Conservation (phyloP, 2,113 vertebrate genomes). For the Cyanistes caeruleus region DNA sequence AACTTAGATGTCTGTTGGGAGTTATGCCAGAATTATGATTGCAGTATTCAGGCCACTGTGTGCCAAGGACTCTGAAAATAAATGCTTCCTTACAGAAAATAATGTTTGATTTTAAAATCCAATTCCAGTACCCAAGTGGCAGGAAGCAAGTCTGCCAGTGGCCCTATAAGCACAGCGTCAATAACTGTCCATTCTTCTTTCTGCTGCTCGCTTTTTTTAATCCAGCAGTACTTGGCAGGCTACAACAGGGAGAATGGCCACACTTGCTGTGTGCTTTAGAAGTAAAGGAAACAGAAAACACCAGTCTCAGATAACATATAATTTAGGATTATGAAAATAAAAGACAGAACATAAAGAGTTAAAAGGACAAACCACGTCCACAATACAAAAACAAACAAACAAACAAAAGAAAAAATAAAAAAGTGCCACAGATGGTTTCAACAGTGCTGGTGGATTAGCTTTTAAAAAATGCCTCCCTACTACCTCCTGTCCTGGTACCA, state of each 20-base stretch:
- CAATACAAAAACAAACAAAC: background rate
- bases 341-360: background rate
- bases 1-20: background rate
- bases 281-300: background rate
- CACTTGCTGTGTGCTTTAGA: background rate
- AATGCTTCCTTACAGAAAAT: conserved; percentile 6
- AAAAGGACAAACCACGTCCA: background rate
- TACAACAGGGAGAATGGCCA: background rate
- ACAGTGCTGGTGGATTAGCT: background rate
- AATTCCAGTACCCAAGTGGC: background rate
- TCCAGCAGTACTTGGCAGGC: background rate
- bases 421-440: background rate
- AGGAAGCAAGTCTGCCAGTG: background rate
- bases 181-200: background rate
- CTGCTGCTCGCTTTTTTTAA: background rate
- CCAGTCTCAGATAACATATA: background rate
- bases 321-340: background rate
- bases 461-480: background rate
- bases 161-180: background rate
- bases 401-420: background rate
- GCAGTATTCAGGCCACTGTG: background rate
- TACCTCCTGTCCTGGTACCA: background rate
- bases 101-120: background rate
- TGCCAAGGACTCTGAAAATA: background rate
- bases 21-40: background rate